These are phyloP conservation scores for Fratercula arctica DNA, from an alignment of 2,797 vertebrate genomes.

Conservation along the genomic window DNA sequence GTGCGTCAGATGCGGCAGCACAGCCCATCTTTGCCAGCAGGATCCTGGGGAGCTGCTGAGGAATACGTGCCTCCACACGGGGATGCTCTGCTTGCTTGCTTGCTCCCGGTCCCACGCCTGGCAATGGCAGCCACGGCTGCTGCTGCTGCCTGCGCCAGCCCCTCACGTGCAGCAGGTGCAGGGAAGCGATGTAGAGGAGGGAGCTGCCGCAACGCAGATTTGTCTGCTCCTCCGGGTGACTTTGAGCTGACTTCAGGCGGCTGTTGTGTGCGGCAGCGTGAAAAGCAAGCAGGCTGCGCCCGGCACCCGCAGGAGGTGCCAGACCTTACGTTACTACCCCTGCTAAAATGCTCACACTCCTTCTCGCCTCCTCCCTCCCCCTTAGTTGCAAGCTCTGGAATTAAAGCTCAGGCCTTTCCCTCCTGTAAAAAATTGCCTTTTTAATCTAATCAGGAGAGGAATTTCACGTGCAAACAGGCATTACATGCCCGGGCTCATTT, in stretches of 20 bases:
- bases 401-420: not conserved
- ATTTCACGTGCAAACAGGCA: constrained; percentile 56
- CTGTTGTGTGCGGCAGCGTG: constrained; percentile 50
- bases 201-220: not conserved
- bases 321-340: constrained; percentile 29
- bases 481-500: constrained; percentile 31
- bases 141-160: not conserved
- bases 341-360: constrained; percentile 22
- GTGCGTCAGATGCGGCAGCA: not conserved
- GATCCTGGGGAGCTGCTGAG: constrained; percentile 1
- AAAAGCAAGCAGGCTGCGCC: constrained; percentile 44
- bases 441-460: constrained; percentile 57
- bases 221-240: constrained; percentile 52
- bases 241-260: constrained; percentile 67
- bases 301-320: constrained; percentile 65
- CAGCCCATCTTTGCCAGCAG: not conserved
- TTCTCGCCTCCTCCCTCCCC: not conserved
- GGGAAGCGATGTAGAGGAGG: not conserved
- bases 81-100: not conserved
- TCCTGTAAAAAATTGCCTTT: constrained; percentile 43
- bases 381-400: constrained; percentile 10
- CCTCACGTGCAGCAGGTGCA: constrained; percentile 68
- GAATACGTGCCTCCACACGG: not conserved
- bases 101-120: not conserved
- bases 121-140: constrained; percentile 8